Conservation (phyloP, 2,888 invertebrate genomes). For the Pollenia griseotomentosa region DNA sequence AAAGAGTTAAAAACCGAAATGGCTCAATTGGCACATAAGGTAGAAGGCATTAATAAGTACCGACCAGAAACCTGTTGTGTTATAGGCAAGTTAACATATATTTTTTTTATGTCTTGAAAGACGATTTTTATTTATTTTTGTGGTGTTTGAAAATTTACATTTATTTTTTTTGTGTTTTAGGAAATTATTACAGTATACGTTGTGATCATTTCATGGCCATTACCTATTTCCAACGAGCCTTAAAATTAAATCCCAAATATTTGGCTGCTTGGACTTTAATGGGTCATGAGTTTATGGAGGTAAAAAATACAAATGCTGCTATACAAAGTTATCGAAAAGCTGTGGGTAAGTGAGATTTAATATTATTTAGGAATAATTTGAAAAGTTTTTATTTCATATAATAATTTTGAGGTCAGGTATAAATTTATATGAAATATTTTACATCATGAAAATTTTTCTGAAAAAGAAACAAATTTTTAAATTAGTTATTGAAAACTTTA, state of each 20-base stretch:
- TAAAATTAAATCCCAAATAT: slow-evolving; percentile 97
- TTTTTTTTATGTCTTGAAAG: too few species aligned
- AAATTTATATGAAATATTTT: too few species aligned
- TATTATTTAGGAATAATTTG: too few species aligned
- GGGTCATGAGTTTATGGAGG: slow-evolving; percentile 99
- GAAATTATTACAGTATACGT: slow-evolving; percentile 98
- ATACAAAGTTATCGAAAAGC: slow-evolving; percentile 99
- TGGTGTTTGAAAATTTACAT: too few species aligned
- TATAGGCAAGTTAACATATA: slow-evolving; percentile 87
- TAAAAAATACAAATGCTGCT: slow-evolving; percentile 99
- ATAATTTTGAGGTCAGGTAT: too few species aligned
- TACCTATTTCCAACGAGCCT: slow-evolving; percentile 96
- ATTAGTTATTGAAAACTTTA: too few species aligned
- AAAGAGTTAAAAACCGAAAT: slow-evolving; percentile 96
- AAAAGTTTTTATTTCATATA: not conserved
- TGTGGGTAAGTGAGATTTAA: slow-evolving; percentile 87
- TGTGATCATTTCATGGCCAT: slow-evolving; percentile 99
- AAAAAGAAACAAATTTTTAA: too few species aligned
- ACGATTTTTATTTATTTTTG: not conserved
- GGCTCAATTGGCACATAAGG: slow-evolving; percentile 96
- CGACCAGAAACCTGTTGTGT: slow-evolving; percentile 98
- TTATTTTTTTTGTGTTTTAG: slow-evolving; percentile 85
- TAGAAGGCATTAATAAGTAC: slow-evolving; percentile 97
- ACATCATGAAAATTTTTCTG: too few species aligned
- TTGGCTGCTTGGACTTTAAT: slow-evolving; percentile 98